Evolutionary conservation across 2,797 vertebrate genomes (phyloP).

Genomic region (Anabacerthia variegaticeps): DNA sequence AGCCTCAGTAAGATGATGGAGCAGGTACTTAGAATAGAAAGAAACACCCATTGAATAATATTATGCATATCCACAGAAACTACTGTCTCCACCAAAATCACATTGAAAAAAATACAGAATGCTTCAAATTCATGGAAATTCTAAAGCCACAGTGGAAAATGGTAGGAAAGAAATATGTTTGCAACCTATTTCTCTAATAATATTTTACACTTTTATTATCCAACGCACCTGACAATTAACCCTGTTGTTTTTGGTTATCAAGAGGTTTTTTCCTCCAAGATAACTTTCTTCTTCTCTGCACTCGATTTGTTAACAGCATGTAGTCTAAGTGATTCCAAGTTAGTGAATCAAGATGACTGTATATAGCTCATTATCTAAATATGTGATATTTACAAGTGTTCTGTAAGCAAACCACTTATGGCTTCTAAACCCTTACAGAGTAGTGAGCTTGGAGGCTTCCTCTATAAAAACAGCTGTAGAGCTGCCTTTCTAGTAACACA

Average conservation of each 20-base stretch:
- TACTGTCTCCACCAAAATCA: not conserved
- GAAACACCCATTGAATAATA: not conserved
- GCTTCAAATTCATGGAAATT: not conserved
- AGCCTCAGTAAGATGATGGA: not conserved
- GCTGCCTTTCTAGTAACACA: not conserved
- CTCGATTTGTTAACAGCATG: not conserved
- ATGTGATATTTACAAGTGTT: not conserved
- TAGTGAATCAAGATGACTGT: not conserved
- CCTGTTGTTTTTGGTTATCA: not conserved
- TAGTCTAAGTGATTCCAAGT: not conserved
- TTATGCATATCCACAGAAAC: not conserved
- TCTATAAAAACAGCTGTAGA: not conserved
- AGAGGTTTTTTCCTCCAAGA: not conserved
- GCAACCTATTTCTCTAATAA: not conserved
- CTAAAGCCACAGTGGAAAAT: not conserved
- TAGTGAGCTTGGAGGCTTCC: not conserved
- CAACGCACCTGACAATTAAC: not conserved
- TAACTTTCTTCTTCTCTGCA: not conserved
- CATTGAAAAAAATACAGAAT: not conserved
- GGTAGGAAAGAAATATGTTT: not conserved
- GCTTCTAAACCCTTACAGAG: not conserved
- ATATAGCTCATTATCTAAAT: not conserved
- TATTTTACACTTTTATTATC: not conserved
- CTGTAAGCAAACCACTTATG: not conserved
- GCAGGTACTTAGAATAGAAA: conserved; percentile 24